Evolutionary conservation across 2,113 vertebrate species (phyloP).

Genomic region (Bettongia penicillata): DNA sequence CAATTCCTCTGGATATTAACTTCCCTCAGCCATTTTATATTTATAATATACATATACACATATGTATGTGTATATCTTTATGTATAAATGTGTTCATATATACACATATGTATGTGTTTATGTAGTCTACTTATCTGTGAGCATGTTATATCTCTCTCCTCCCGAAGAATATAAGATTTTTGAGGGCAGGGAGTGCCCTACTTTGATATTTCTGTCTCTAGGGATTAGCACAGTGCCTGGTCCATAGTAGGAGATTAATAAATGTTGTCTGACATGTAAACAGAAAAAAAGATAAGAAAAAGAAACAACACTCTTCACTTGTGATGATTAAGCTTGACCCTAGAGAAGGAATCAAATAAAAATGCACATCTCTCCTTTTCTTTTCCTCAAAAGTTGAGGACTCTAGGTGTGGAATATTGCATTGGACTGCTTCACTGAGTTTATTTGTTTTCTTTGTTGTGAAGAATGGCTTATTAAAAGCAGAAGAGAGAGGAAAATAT

Average conservation of each 20-base stretch:
- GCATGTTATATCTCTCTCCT: not conserved
- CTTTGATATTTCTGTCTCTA: not conserved
- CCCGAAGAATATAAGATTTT: not conserved
- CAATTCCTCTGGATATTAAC: not conserved
- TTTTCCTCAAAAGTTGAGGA: not conserved
- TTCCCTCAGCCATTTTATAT: not conserved
- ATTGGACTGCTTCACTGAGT: not conserved
- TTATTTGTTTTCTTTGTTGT: not conserved
- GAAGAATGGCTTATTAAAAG: not conserved
- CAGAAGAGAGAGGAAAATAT: not conserved
- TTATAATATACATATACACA: not conserved
- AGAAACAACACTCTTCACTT: not conserved
- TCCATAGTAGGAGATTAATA: not conserved
- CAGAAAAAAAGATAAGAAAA: not conserved
- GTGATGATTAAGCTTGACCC: not conserved
- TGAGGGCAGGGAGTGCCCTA: not conserved
- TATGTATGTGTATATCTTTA: too few relatives aligned
- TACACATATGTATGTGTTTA: too few relatives aligned
- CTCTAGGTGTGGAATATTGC: not conserved
- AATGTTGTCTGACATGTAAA: not conserved
- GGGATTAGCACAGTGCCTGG: not conserved
- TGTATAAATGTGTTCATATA: too few relatives aligned
- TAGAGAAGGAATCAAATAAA: not conserved
- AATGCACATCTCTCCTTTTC: not conserved
- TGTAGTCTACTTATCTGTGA: not conserved